phyloP scores from a whole-genome alignment of 2,888 invertebrate species.

The Drosophila fulvimacula region DNA sequence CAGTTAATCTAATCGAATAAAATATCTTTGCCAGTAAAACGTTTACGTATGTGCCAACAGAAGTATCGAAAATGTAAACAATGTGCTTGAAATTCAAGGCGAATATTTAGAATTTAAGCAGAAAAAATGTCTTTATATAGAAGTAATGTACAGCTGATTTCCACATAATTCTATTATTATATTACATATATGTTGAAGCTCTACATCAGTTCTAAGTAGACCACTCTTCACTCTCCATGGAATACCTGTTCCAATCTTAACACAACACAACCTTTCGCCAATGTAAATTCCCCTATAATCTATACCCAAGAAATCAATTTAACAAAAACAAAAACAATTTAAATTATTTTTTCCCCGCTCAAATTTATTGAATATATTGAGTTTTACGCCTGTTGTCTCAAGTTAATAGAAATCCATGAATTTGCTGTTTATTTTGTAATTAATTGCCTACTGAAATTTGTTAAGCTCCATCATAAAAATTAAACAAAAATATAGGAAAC shows the following conservation, averaged over 20 bases:
- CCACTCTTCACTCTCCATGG: background rate
- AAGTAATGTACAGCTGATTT: no score
- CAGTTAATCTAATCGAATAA: no score
- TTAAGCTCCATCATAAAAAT: background rate
- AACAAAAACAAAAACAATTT: background rate
- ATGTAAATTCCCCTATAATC: slow-evolving; percentile 1
- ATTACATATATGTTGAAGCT: background rate
- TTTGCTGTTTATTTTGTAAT: slow-evolving; percentile 1
- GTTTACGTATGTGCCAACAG: no score
- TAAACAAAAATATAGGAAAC: background rate
- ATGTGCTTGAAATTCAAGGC: no score
- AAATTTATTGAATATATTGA: background rate
- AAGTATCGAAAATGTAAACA: no score
- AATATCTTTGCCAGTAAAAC: background rate
- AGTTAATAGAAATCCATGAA: background rate
- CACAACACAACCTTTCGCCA: background rate
- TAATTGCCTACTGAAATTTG: background rate
- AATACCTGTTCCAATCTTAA: background rate
- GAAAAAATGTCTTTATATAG: no score
- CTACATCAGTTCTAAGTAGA: background rate
- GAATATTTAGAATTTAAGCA: no score
- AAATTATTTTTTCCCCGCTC: background rate
- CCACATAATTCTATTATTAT: background rate
- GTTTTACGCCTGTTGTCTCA: no score
- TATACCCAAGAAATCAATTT: slow-evolving; percentile 1